phyloP scores from a whole-genome alignment of 2,888 invertebrate genomes.

The Pheosia tremula region DNA sequence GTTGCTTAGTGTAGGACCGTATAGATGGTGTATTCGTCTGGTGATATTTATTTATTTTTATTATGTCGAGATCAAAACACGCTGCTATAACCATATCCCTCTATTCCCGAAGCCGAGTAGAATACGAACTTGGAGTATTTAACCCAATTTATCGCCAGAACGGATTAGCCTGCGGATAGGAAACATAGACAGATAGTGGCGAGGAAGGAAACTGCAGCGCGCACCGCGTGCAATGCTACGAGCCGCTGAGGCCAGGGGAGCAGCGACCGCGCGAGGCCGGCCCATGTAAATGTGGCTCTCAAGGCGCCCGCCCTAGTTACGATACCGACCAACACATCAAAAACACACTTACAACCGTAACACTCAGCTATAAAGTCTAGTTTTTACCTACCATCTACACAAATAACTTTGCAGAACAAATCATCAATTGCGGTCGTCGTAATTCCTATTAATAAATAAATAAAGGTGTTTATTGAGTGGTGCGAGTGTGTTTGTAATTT shows the following conservation, averaged over 20 bases:
- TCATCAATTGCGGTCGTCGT: conserved; percentile 41
- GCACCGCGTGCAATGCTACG: conserved; percentile 53
- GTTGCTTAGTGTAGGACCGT: too few species aligned
- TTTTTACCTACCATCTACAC: conserved; percentile 32
- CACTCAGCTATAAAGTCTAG: conserved; percentile 36
- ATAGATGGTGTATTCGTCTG: too few species aligned
- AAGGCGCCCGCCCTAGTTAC: conserved; percentile 79
- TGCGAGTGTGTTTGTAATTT: conserved; percentile 33
- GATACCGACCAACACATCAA: conserved; percentile 32
- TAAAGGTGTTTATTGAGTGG: conserved; percentile 46
- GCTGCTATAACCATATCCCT: too few species aligned
- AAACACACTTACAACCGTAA: conserved; percentile 43
- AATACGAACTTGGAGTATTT: background rate
- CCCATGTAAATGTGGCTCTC: conserved; percentile 77
- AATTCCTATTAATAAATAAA: conserved; percentile 35
- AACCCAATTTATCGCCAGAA: conserved; percentile 14
- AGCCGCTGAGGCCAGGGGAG: conserved; percentile 61
- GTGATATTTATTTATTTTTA: too few species aligned
- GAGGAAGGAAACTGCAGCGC: conserved; percentile 74
- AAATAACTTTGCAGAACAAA: conserved; percentile 31
- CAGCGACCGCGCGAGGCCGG: conserved; percentile 77
- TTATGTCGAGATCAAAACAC: too few species aligned
- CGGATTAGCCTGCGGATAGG: conserved; percentile 45
- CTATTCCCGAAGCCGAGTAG: too few species aligned
- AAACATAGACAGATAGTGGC: conserved; percentile 62